Conservation (phyloP, 2,797 vertebrate species). For the Gephyroberyx darwinii region DNA sequence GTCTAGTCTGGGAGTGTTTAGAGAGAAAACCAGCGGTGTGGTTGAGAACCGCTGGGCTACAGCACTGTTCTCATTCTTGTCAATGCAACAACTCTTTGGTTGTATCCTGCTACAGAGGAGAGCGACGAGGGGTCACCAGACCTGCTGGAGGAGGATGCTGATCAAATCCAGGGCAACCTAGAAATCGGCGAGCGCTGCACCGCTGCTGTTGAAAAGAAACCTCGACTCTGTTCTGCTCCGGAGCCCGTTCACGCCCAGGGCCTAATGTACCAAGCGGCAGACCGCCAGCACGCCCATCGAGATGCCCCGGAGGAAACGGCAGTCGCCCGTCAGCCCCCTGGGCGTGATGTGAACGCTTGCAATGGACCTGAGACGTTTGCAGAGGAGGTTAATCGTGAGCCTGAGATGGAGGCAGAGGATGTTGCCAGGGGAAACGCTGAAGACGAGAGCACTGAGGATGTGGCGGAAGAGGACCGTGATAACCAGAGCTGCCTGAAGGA, state of each 20-base stretch:
- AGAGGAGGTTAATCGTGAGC: constrained; percentile 10
- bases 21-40: no score
- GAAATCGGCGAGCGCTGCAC: constrained; percentile 44
- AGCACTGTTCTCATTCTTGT: no score
- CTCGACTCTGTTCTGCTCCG: not conserved
- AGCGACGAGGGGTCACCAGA: constrained; percentile 41
- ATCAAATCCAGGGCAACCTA: constrained; percentile 17
- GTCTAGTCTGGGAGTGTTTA: no score
- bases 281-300: not conserved
- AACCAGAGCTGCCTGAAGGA: constrained; percentile 7
- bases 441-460: constrained; percentile 4
- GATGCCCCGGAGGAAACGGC: not conserved
- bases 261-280: constrained; percentile 8
- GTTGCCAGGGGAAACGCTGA: not conserved
- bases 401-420: constrained; percentile 13
- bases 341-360: not conserved
- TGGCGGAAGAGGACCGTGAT: constrained; percentile 5
- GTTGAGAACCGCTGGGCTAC: no score
- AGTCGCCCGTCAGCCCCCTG: not conserved
- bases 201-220: constrained; percentile 14
- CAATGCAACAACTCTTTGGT: not conserved
- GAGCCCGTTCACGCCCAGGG: not conserved
- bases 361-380: not conserved
- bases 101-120: constrained; percentile 41
- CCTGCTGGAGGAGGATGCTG: constrained; percentile 15